Conservation (phyloP, 2,113 vertebrate genomes). For the Ceyx margarethae region DNA sequence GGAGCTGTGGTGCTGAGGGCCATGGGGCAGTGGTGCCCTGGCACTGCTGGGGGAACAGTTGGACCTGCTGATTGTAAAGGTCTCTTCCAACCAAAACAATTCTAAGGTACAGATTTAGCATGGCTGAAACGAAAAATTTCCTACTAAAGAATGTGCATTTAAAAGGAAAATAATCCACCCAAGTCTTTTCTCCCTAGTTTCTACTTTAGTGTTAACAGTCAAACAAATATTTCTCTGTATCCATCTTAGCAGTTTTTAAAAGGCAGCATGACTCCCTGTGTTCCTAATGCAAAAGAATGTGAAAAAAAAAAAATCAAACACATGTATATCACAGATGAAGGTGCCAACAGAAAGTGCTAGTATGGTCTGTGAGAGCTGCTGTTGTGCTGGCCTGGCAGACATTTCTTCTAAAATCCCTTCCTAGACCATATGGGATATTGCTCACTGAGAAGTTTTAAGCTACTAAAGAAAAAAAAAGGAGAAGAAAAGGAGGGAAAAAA, state of each 20-base stretch:
- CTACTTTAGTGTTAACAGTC: rapidly evolving
- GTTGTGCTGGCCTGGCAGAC: not conserved
- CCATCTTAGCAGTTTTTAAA: not conserved
- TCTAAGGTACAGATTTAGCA: not conserved
- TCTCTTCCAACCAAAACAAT: too few relatives aligned
- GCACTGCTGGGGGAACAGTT: too few relatives aligned
- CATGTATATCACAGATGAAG: not conserved
- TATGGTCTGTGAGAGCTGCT: not conserved
- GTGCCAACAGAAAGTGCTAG: not conserved
- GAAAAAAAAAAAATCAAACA: not conserved
- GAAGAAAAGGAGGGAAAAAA: too few relatives aligned
- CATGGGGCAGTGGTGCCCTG: too few relatives aligned
- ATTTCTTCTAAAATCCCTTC: not conserved
- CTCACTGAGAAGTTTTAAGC: not conserved
- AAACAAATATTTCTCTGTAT: not conserved
- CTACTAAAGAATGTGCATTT: not conserved
- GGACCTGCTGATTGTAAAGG: too few relatives aligned
- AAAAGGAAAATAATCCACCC: not conserved
- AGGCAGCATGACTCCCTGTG: not conserved
- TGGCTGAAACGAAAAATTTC: not conserved
- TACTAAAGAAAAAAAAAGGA: not conserved
- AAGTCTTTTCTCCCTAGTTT: not conserved
- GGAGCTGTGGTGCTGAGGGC: too few relatives aligned
- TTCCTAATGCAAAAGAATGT: not conserved
- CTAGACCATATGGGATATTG: conserved; percentile 38